phyloP scores from a whole-genome alignment of 2,797 vertebrate genomes.

The Knipowitschia caucasica region DNA sequence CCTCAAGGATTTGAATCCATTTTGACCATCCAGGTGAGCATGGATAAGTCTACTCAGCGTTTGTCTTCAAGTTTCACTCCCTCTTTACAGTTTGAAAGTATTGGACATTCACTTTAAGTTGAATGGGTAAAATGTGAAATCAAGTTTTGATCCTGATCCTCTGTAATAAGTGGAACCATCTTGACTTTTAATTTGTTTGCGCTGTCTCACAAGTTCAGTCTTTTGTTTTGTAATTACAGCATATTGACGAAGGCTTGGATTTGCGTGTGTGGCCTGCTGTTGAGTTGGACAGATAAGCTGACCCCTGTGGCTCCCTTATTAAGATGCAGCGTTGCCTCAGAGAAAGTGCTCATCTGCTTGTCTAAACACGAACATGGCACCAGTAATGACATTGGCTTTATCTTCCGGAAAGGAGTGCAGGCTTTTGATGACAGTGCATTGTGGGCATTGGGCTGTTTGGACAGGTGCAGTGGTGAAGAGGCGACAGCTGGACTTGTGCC shows the following conservation, averaged over 20 bases:
- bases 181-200: too few relatives aligned
- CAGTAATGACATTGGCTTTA: slow-evolving; percentile 58
- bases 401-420: slow-evolving; percentile 28
- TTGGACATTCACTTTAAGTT: too few relatives aligned
- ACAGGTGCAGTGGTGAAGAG: slow-evolving; percentile 49
- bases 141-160: too few relatives aligned
- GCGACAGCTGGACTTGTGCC: slow-evolving; percentile 51
- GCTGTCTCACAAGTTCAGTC: not conserved
- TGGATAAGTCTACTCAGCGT: too few relatives aligned
- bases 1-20: too few relatives aligned
- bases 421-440: slow-evolving; percentile 39
- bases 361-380: slow-evolving; percentile 53
- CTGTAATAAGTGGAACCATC: too few relatives aligned
- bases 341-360: slow-evolving; percentile 51
- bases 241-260: slow-evolving; percentile 4
- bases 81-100: too few relatives aligned
- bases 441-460: slow-evolving; percentile 50
- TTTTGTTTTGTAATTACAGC: not conserved
- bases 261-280: slow-evolving; percentile 13
- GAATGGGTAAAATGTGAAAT: too few relatives aligned
- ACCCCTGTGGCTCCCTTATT: slow-evolving; percentile 39
- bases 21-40: too few relatives aligned
- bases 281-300: slow-evolving; percentile 36
- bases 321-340: slow-evolving; percentile 41
- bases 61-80: too few relatives aligned